Base-by-base conservation (phyloP, 2,888 invertebrate species). In the Parascotia fuliginaria region DNA sequence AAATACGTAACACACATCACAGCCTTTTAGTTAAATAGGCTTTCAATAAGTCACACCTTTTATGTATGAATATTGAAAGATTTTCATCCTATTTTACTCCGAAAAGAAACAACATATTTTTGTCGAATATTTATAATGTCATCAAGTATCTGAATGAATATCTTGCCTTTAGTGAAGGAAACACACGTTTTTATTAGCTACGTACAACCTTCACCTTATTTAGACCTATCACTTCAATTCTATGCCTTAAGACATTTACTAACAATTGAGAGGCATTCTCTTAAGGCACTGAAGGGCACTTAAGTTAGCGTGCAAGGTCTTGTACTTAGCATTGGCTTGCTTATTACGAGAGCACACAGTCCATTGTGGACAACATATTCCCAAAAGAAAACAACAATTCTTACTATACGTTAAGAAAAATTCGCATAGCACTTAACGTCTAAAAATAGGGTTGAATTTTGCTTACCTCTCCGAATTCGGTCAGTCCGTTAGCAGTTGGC, bases 401-500 rank as follows among this genome's bases (percentile, higher is more conserved):
- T 12, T 16, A 33, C 4, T 22, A 48, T 15, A 37, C 7, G 19
- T 24, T 6, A 1, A 19, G 22, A 32, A 33, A 5, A 37, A 55
- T 12, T 62, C 62, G 74, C 70, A 13, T 38, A 53, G 57, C 52
- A 34, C 46, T 56, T 55, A 64, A 1, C 9, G 14, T 3, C 27
- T 16, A 38, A 47, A 32, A 58, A 60, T 64, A 69, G 65, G 49
- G 61, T 68, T 57, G 45, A 65, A 60, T 63, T 56, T 70, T 31
- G 58, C 89, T 89, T 82, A 93, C 93, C 91, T 92, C 89, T 77
- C 93, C 93, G 48, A 93, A 93, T 65, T 88, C 88, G 43, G 91
- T 90, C 53, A 93, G 87, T 50, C 93, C 92, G 65, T 92, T 89
- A 38, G 83, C 84, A 40, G 69, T 83, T n/a, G 91, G 85, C 16